A percentile compares a stretch with the other conserved stretches of the same genome.
Evolutionary conservation across 2,113 vertebrate genomes (phyloP).

Genomic region (Oncorhynchus masou): DNA sequence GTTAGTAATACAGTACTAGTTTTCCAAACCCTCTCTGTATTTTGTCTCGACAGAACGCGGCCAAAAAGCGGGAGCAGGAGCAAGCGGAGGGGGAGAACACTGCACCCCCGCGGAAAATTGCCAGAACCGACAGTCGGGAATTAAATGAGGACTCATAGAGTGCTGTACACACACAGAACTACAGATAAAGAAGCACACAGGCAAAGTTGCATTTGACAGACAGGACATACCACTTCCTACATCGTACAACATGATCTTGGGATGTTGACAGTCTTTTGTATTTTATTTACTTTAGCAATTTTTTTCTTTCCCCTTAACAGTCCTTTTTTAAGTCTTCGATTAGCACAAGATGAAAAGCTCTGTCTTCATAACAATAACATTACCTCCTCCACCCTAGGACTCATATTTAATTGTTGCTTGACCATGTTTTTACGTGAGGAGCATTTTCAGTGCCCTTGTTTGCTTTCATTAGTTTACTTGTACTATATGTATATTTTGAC

Average conservation of each 20-base stretch:
- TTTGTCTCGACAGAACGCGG: slow-evolving; percentile 79
- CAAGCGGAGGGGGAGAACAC: slow-evolving; percentile 83
- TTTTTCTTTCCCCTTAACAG: not conserved
- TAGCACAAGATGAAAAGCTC: not conserved
- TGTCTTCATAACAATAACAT: not conserved
- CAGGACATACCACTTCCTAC: slow-evolving; percentile 12
- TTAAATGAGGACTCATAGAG: slow-evolving; percentile 85
- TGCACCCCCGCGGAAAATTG: slow-evolving; percentile 83
- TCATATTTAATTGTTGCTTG: slow-evolving; percentile 7
- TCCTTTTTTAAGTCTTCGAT: not conserved
- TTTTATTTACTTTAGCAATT: slow-evolving; percentile 13
- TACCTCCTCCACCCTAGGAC: slow-evolving; percentile 40
- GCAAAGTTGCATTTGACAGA: slow-evolving; percentile 16
- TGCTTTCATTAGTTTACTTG: slow-evolving; percentile 9
- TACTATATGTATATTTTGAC: slow-evolving; percentile 14
- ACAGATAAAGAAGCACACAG: slow-evolving; percentile 24
- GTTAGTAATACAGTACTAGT: not conserved
- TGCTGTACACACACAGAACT: slow-evolving; percentile 1
- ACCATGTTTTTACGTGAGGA: slow-evolving; percentile 1
- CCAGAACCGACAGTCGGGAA: slow-evolving; percentile 86
- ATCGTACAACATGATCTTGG: not conserved
- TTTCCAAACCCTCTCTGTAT: not conserved
- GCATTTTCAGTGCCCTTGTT: slow-evolving; percentile 15
- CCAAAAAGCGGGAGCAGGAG: slow-evolving; percentile 92
- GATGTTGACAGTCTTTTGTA: not conserved